phyloP scores from a whole-genome alignment of 2,113 vertebrate genomes.

The Malurus cyaneus region DNA sequence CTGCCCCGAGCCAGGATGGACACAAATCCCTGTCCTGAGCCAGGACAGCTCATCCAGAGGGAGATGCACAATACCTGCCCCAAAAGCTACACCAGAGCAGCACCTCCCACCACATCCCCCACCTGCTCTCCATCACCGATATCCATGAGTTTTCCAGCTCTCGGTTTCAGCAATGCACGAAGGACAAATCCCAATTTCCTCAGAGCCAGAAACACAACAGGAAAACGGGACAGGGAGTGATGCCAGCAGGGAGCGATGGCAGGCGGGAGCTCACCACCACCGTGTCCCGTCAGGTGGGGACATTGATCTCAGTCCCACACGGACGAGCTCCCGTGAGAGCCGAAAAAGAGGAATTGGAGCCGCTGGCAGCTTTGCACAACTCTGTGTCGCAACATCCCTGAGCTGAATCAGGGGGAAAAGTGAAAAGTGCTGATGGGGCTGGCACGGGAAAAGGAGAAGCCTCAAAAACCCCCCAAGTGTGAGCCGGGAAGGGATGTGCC shows the following conservation, averaged over 20 bases:
- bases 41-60: background rate
- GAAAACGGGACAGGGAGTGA: background rate
- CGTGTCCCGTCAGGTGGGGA: accelerated
- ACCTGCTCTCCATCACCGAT: accelerated
- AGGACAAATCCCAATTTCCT: background rate
- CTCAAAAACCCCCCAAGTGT: background rate
- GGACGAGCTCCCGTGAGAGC: accelerated
- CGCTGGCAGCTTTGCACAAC: background rate
- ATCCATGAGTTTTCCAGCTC: background rate
- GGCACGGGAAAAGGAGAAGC: background rate
- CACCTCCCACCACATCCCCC: accelerated
- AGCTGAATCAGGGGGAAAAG: constrained; percentile 5
- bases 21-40: background rate
- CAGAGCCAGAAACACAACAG: background rate
- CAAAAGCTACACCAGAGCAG: background rate
- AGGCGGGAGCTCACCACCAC: background rate
- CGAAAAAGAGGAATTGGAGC: constrained; percentile 9
- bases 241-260: background rate
- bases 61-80: accelerated
- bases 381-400: background rate
- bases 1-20: background rate
- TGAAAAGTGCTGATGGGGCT: constrained; percentile 25
- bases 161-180: accelerated
- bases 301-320: accelerated
- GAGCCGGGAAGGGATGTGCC: background rate